A percentile compares a stretch with the other conserved stretches of the same genome.
Conservation (phyloP, 30 jellyfish, hydroid and myxozoan genomes). For the Aurelia sp. region DNA sequence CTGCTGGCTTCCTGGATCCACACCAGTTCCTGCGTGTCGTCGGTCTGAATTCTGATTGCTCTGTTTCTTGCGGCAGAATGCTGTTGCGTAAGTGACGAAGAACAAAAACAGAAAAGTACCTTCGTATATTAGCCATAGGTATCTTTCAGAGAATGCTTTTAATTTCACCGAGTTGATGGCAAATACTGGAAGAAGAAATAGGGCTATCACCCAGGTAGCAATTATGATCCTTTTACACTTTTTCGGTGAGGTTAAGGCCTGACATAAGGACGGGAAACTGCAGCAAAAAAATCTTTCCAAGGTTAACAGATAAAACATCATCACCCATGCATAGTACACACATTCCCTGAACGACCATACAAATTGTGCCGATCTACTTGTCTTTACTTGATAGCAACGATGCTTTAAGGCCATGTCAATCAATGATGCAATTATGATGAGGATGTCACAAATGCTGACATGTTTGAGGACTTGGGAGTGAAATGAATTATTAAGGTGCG, state of each 20-base stretch:
- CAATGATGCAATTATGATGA: neutral
- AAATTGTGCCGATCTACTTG: neutral
- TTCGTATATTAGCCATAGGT: neutral
- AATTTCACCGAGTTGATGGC: neutral
- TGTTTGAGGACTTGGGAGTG: neutral
- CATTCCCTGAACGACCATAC: neutral
- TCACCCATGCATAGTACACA: neutral
- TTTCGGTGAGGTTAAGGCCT: neutral
- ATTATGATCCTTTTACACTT: neutral
- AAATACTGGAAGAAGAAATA: neutral
- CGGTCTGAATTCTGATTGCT: neutral
- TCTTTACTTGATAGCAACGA: neutral
- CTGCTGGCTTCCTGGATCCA: neutral
- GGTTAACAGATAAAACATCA: slow-evolving; percentile 8
- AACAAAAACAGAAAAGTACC: neutral
- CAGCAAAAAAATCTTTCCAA: slow-evolving; percentile 7
- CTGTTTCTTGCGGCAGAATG: neutral
- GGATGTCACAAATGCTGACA: neutral
- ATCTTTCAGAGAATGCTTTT: neutral
- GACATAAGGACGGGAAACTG: neutral
- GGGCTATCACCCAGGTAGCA: neutral
- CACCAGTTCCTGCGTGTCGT: no score
- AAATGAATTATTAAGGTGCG: neutral
- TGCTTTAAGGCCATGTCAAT: no score
- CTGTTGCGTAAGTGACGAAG: slow-evolving; percentile 3